phyloP scores from a whole-genome alignment of 2,888 invertebrate species.

The Rapana venosa region DNA sequence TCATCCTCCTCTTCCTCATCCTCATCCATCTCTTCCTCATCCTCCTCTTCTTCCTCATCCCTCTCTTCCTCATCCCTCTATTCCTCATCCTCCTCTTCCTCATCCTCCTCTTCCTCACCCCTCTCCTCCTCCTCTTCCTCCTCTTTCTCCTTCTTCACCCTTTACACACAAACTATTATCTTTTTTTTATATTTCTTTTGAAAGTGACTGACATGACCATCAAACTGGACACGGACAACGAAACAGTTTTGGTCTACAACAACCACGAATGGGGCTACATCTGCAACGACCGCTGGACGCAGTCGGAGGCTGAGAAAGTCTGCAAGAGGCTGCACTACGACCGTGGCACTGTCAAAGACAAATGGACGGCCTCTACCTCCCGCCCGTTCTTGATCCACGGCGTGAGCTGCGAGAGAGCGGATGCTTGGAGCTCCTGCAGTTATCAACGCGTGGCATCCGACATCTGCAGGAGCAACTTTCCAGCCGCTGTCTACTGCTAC shows the following conservation, averaged over 20 bases:
- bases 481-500: not conserved
- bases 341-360: not conserved
- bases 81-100: not conserved
- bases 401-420: not conserved
- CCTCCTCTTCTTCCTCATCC: not conserved
- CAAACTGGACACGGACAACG: conserved; percentile 46
- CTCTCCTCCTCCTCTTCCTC: not conserved
- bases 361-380: not conserved
- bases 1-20: conserved; percentile 17
- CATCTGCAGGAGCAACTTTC: not conserved
- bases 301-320: conserved; percentile 59
- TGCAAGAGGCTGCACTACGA: conserved; percentile 68
- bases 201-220: conserved; percentile 2
- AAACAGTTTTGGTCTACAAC: conserved; percentile 61
- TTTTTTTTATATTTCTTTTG: too few species aligned
- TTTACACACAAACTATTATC: too few species aligned
- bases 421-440: not conserved
- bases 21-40: not conserved
- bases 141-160: not conserved
- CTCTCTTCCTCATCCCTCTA: not conserved
- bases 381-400: conserved; percentile 11
- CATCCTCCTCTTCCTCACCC: not conserved
- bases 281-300: conserved; percentile 61
- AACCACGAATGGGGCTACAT: conserved; percentile 63
- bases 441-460: not conserved